These are phyloP conservation scores for Archips crataeganus DNA, from an alignment of 2,888 invertebrate genomes.

Conservation along the genomic window DNA sequence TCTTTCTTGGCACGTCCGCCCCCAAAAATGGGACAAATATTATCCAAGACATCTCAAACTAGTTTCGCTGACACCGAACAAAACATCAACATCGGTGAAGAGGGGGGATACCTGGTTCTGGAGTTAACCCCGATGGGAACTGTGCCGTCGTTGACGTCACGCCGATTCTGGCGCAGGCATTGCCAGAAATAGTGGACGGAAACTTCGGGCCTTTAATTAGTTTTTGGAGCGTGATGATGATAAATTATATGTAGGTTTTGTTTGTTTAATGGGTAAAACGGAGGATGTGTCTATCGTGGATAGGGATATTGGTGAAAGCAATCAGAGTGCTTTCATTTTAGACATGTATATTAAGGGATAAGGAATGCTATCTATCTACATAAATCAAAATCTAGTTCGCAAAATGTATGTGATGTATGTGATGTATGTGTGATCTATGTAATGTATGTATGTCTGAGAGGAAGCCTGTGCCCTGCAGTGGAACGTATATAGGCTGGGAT, in stretches of 20 bases:
- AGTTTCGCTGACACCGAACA: slow-evolving; percentile 26
- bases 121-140: slow-evolving; percentile 52
- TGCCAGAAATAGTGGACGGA: slow-evolving; percentile 66
- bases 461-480: too few relatives aligned
- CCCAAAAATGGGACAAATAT: slow-evolving; percentile 19
- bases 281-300: too few relatives aligned
- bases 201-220: slow-evolving; percentile 39
- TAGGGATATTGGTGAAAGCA: too few relatives aligned
- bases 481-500: too few relatives aligned
- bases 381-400: too few relatives aligned
- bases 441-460: too few relatives aligned
- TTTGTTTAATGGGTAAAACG: slow-evolving; percentile 3
- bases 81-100: slow-evolving; percentile 32
- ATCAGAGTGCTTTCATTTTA: too few relatives aligned
- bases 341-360: too few relatives aligned
- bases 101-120: slow-evolving; percentile 43
- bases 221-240: slow-evolving; percentile 27
- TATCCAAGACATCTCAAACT: slow-evolving; percentile 28
- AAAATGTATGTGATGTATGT: too few relatives aligned
- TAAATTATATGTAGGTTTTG: slow-evolving; percentile 6
- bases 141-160: slow-evolving; percentile 76
- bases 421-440: too few relatives aligned
- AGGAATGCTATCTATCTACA: too few relatives aligned
- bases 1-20: neutral
- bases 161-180: slow-evolving; percentile 74